Evolutionary conservation across 1,140 invertebrate species (phyloP).

Genomic region (Teleogryllus occipitalis): DNA sequence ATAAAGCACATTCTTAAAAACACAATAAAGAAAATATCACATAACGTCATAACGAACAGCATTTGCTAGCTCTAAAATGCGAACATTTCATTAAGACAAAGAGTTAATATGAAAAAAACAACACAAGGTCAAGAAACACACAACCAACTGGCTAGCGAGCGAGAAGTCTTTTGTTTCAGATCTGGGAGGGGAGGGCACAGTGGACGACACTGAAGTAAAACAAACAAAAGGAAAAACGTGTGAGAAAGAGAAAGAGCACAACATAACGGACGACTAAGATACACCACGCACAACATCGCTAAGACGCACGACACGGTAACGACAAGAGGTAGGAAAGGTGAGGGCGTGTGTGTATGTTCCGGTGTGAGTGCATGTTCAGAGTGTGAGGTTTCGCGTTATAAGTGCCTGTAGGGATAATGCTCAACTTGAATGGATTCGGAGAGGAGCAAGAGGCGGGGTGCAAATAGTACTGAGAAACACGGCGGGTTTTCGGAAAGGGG

Average conservation of each 20-base stretch:
- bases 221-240: not conserved
- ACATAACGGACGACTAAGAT: slow-evolving; percentile 9
- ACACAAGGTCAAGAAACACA: slow-evolving; percentile 9
- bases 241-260: slow-evolving; percentile 12
- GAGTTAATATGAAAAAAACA: slow-evolving; percentile 2
- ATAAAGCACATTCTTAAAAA: slow-evolving; percentile 6
- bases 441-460: not conserved
- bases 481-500: not conserved
- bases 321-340: not conserved
- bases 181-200: not conserved
- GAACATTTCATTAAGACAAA: slow-evolving; percentile 5
- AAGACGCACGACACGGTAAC: slow-evolving; percentile 20
- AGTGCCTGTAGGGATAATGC: not conserved
- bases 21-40: not conserved
- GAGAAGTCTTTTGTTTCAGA: not conserved
- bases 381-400: not conserved
- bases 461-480: not conserved
- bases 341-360: not conserved
- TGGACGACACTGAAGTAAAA: not conserved
- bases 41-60: slow-evolving; percentile 4
- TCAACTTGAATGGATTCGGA: not conserved
- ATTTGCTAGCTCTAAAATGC: slow-evolving; percentile 4
- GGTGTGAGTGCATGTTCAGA: not conserved
- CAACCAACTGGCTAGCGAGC: slow-evolving; percentile 10
- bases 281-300: slow-evolving; percentile 20